Evolutionary conservation across 2,113 vertebrate species (phyloP).

Genomic region (Nothobranchius kuhntae): DNA sequence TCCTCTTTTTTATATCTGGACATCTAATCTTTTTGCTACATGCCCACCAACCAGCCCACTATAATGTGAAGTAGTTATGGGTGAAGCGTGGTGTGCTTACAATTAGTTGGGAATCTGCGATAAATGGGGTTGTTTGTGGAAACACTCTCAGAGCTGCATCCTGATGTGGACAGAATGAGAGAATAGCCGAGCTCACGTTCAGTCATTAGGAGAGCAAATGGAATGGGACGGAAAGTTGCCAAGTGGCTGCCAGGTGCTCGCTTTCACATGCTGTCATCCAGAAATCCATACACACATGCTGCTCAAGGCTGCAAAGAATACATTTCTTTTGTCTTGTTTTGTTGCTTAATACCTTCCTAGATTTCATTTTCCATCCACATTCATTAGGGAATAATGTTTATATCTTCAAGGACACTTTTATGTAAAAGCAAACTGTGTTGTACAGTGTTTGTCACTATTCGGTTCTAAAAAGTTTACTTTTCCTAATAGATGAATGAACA

Average conservation of each 20-base stretch:
- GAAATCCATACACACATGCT: conserved; percentile 12
- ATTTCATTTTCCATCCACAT: not conserved
- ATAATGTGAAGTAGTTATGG: conserved; percentile 53
- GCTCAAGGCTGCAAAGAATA: conserved; percentile 17
- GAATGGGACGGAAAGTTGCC: conserved; percentile 67
- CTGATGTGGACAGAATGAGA: conserved; percentile 66
- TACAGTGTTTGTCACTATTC: not conserved
- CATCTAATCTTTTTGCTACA: conserved; percentile 6
- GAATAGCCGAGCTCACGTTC: conserved; percentile 45
- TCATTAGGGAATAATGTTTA: not conserved
- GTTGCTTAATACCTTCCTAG: not conserved
- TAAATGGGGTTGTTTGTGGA: conserved; percentile 63
- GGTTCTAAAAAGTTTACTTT: not conserved
- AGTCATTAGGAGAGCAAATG: conserved; percentile 53
- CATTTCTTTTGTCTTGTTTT: conserved; percentile 29
- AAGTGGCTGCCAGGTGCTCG: conserved; percentile 69
- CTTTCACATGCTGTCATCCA: conserved; percentile 35
- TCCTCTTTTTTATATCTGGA: not conserved
- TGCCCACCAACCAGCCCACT: conserved; percentile 40
- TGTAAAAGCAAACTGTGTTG: not conserved
- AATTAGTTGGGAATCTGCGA: conserved; percentile 67
- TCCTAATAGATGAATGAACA: not conserved
- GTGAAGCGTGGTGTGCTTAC: conserved; percentile 47
- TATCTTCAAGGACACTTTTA: not conserved
- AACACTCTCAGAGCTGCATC: conserved; percentile 55